Percentiles rank a stretch among this genome's conserved stretches.
Conservation (phyloP, 2,113 vertebrate species). For the Gorsachius goisagi region DNA sequence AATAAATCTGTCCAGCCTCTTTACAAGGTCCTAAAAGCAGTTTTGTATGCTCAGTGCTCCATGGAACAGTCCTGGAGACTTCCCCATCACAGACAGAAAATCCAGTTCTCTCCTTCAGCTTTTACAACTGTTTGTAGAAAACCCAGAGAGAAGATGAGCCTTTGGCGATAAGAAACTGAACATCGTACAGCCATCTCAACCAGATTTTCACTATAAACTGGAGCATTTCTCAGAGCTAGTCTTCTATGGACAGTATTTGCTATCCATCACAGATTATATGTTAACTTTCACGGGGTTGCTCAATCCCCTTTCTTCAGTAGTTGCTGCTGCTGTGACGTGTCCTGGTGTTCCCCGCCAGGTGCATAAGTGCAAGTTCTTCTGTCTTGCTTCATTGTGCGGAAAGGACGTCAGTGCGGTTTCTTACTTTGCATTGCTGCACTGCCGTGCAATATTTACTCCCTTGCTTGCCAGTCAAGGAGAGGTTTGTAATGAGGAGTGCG, state of each 20-base stretch:
- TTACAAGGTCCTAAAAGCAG: background rate
- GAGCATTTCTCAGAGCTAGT: background rate
- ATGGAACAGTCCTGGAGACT: background rate
- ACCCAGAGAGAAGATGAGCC: background rate
- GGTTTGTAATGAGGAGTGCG: background rate
- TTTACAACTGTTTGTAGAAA: background rate
- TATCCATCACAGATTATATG: background rate
- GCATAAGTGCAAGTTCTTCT: background rate
- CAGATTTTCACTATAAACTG: background rate
- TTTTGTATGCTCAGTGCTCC: background rate
- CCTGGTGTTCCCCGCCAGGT: background rate
- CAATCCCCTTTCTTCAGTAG: background rate
- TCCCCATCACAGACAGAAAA: background rate
- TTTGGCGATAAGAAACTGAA: background rate
- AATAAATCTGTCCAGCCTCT: background rate
- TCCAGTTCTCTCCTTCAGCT: background rate
- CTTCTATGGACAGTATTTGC: background rate
- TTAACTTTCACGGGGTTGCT: background rate
- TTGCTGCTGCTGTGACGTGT: background rate
- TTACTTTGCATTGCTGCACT: background rate
- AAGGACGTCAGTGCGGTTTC: background rate
- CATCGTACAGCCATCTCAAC: background rate
- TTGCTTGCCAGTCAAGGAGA: background rate
- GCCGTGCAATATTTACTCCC: background rate
- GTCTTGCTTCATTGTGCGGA: background rate